These are phyloP conservation scores for Zaprionus tsacasi DNA, from an alignment of 1,140 invertebrate species.

Conservation along the genomic window DNA sequence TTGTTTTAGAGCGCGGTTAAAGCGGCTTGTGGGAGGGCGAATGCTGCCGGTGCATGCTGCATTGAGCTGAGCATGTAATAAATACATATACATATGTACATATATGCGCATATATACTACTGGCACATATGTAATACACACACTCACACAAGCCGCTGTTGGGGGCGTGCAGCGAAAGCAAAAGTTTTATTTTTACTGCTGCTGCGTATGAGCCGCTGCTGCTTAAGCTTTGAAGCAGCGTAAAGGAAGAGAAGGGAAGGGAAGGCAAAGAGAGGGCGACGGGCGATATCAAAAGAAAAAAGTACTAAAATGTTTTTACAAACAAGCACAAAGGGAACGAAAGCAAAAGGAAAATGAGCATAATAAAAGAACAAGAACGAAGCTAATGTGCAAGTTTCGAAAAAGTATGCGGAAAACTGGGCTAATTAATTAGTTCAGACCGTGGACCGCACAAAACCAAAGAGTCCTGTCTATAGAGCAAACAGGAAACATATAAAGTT, in stretches of 20 bases:
- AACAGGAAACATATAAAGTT: too few species aligned
- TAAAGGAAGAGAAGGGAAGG: slow-evolving; percentile 18
- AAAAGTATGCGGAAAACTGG: neutral
- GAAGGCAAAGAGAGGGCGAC: neutral
- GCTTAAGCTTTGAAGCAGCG: slow-evolving; percentile 18
- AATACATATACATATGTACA: too few species aligned
- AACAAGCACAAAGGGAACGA: neutral
- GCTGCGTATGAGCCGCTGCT: slow-evolving; percentile 14
- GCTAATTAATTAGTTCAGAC: neutral
- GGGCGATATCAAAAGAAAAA: slow-evolving; percentile 1
- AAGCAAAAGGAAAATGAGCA: slow-evolving; percentile 1
- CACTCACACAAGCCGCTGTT: neutral
- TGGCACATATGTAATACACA: slow-evolving; percentile 14
- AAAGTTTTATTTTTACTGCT: slow-evolving; percentile 50
- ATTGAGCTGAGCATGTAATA: slow-evolving; percentile 34
- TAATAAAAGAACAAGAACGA: slow-evolving; percentile 3
- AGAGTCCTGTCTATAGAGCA: neutral
- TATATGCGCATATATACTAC: slow-evolving; percentile 1
- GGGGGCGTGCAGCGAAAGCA: slow-evolving; percentile 28
- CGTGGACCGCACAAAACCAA: neutral
- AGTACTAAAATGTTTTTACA: slow-evolving; percentile 12
- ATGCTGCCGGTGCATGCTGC: slow-evolving; percentile 70
- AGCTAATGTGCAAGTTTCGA: neutral
- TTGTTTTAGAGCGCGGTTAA: slow-evolving; percentile 45
- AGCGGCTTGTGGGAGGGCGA: slow-evolving; percentile 32